phyloP scores from a whole-genome alignment of 1,140 invertebrate species.

The Bombus vancouverensis region DNA sequence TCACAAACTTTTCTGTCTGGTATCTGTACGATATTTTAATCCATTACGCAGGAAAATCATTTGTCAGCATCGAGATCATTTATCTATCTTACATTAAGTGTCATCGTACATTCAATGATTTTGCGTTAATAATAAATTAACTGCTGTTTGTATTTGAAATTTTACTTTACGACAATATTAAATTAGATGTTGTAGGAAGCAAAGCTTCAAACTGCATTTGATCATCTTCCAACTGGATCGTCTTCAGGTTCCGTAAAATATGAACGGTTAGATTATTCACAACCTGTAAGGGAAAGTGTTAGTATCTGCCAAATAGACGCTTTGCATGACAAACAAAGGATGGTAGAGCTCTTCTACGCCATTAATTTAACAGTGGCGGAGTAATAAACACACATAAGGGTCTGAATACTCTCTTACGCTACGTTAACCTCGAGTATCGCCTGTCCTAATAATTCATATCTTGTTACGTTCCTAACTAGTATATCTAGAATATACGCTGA shows the following conservation, averaged over 20 bases:
- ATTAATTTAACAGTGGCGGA: constrained; percentile 2
- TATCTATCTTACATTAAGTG: too few relatives aligned
- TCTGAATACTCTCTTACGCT: neutral
- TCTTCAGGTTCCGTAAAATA: neutral
- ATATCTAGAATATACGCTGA: neutral
- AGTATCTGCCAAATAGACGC: neutral
- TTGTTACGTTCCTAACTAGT: neutral
- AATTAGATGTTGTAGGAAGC: neutral
- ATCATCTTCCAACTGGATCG: neutral
- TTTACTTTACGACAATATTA: neutral
- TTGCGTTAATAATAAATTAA: too few relatives aligned
- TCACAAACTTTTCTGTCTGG: too few relatives aligned
- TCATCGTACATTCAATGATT: too few relatives aligned
- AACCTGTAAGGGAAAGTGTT: neutral
- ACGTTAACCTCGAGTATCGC: neutral
- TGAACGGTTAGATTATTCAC: neutral
- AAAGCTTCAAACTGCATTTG: neutral
- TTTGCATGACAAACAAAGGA: neutral
- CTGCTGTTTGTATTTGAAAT: too few relatives aligned
- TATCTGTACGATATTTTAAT: too few relatives aligned
- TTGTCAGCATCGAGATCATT: too few relatives aligned
- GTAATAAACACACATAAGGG: neutral
- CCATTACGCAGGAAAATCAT: too few relatives aligned
- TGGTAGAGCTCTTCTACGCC: neutral
- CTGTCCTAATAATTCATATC: neutral